Evolutionary conservation across 53 echinoderm and acorn worm genomes (phyloP).

Genomic region (Glandiceps talaboti): DNA sequence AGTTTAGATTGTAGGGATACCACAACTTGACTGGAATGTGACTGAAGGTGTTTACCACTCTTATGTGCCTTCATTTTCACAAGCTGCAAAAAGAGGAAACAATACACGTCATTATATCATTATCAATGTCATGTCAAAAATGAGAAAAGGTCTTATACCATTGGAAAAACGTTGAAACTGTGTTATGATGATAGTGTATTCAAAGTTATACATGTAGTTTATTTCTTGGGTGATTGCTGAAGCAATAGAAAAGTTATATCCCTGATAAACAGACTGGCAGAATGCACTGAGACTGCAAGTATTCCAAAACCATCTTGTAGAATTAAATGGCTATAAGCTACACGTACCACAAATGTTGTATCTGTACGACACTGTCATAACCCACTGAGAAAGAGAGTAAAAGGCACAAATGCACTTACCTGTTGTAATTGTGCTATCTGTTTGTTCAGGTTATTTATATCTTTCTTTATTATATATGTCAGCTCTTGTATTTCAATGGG

Average conservation of each 20-base stretch:
- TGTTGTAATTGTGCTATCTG: slow-evolving; percentile 84
- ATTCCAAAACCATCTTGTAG: background rate
- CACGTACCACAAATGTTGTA: background rate
- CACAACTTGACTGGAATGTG: slow-evolving; percentile 97
- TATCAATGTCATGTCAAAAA: too few relatives aligned
- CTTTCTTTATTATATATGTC: slow-evolving; percentile 96
- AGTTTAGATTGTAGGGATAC: slow-evolving; percentile 86
- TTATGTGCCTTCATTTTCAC: slow-evolving; percentile 57
- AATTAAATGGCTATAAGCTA: background rate
- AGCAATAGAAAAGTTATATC: too few relatives aligned
- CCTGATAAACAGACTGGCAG: too few relatives aligned
- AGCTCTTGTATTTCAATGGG: slow-evolving; percentile 96
- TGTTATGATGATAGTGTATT: too few relatives aligned
- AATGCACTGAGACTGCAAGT: too few relatives aligned
- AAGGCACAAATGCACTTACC: slow-evolving; percentile 28
- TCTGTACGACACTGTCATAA: background rate
- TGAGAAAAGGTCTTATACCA: too few relatives aligned
- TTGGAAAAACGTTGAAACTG: too few relatives aligned
- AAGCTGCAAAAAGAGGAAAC: slow-evolving; percentile 50
- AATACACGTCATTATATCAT: too few relatives aligned
- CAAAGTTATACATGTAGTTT: too few relatives aligned
- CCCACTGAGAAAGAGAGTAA: too few relatives aligned
- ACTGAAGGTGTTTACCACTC: slow-evolving; percentile 79
- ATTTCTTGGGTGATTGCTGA: too few relatives aligned
- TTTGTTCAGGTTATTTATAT: slow-evolving; percentile 97